Conservation (phyloP, 1,140 invertebrate genomes). For the Aporrectodea caliginosa region DNA sequence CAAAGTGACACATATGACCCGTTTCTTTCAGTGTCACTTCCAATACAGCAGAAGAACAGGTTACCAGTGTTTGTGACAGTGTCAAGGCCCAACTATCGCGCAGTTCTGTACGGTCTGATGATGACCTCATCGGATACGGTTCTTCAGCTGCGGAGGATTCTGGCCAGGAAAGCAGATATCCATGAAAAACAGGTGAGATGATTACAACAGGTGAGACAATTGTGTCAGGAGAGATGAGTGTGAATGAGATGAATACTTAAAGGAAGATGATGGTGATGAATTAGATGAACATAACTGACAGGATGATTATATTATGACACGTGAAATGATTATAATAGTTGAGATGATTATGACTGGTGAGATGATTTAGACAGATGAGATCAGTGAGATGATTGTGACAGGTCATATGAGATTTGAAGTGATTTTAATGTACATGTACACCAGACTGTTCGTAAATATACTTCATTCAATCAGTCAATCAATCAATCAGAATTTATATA, state of each 20-base stretch:
- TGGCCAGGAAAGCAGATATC: background rate
- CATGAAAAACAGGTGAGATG: background rate
- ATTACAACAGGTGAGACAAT: background rate
- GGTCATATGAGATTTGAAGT: no score
- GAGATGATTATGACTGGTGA: background rate
- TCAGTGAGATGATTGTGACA: no score
- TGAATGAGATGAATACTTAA: background rate
- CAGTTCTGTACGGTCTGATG: background rate
- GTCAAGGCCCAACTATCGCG: background rate
- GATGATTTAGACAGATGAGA: background rate
- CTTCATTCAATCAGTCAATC: no score
- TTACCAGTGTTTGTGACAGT: background rate
- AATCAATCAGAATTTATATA: no score
- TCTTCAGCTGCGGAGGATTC: background rate
- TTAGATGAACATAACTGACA: background rate
- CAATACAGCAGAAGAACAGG: conserved; percentile 61
- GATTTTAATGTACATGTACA: no score
- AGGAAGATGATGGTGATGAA: background rate
- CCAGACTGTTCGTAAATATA: no score
- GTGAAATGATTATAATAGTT: background rate
- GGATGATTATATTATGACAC: background rate
- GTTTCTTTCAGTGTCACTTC: conserved; percentile 91
- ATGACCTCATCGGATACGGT: background rate
- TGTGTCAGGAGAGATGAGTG: background rate
- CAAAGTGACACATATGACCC: conserved; percentile 96